Conservation (phyloP, 2,113 vertebrate species). For the Labeo rohita region DNA sequence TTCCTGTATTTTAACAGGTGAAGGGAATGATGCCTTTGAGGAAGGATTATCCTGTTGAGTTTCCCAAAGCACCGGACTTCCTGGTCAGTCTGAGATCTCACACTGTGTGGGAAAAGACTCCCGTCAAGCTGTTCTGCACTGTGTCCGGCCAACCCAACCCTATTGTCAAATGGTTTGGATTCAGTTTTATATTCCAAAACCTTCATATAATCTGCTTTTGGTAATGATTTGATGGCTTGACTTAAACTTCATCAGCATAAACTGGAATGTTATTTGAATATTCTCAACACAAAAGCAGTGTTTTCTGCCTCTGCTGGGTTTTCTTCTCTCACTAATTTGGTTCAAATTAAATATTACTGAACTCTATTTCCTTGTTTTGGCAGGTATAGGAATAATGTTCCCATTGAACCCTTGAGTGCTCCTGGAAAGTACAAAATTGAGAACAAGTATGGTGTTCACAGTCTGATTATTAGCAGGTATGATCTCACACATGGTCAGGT, state of each 20-base stretch:
- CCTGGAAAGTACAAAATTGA: constrained; percentile 92
- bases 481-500: neutral
- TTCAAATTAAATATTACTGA: neutral
- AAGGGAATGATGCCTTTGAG: constrained; percentile 78
- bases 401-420: constrained; percentile 84
- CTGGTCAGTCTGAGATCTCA: constrained; percentile 88
- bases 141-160: constrained; percentile 89
- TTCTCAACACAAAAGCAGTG: neutral
- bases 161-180: constrained; percentile 90
- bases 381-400: constrained; percentile 90
- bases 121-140: constrained; percentile 92
- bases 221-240: neutral
- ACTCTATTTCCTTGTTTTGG: constrained; percentile 31
- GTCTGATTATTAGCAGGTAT: constrained; percentile 93
- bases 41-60: constrained; percentile 72
- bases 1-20: constrained; percentile 72
- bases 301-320: neutral
- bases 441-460: constrained; percentile 91
- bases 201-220: neutral
- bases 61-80: constrained; percentile 87
- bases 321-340: neutral
- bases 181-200: neutral
- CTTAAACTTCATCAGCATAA: neutral
- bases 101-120: constrained; percentile 92
- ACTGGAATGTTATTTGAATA: neutral